Percentiles rank a stretch among this genome's conserved stretches.
Conservation (phyloP, 2,113 vertebrate species). For the Pseudorectes ferrugineus region DNA sequence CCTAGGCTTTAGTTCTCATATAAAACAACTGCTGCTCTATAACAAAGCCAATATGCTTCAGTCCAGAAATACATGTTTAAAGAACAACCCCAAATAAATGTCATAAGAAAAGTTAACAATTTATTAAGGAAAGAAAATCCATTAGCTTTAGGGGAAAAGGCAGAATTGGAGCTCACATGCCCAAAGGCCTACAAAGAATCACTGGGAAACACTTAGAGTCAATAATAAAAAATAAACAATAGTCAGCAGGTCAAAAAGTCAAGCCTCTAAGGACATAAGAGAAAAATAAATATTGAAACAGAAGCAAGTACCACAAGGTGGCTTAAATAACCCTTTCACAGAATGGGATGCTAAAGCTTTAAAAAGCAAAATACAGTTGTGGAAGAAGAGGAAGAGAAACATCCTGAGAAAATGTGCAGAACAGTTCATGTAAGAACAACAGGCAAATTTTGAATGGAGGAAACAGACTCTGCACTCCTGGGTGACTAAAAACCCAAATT, state of each 20-base stretch:
- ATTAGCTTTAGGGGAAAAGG: not conserved
- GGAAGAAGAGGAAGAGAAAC: not conserved
- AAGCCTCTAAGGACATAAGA: not conserved
- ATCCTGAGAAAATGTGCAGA: not conserved
- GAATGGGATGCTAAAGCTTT: not conserved
- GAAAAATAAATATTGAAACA: not conserved
- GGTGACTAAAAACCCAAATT: not conserved
- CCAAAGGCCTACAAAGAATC: not conserved
- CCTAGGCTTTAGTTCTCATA: not conserved
- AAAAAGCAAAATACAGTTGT: not conserved
- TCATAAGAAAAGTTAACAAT: not conserved
- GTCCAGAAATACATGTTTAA: not conserved
- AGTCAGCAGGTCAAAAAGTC: not conserved
- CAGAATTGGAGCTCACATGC: not conserved
- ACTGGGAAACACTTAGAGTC: not conserved
- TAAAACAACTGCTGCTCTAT: not conserved
- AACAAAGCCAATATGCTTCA: not conserved
- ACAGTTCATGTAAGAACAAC: fast-evolving
- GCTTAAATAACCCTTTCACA: not conserved
- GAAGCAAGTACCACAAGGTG: not conserved
- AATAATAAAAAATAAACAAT: not conserved
- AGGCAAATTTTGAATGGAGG: not conserved
- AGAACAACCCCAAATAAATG: not conserved
- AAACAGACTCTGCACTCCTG: not conserved
- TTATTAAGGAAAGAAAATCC: not conserved